Conservation (phyloP, 2,113 vertebrate genomes). For the Pseudopipra pipra region DNA sequence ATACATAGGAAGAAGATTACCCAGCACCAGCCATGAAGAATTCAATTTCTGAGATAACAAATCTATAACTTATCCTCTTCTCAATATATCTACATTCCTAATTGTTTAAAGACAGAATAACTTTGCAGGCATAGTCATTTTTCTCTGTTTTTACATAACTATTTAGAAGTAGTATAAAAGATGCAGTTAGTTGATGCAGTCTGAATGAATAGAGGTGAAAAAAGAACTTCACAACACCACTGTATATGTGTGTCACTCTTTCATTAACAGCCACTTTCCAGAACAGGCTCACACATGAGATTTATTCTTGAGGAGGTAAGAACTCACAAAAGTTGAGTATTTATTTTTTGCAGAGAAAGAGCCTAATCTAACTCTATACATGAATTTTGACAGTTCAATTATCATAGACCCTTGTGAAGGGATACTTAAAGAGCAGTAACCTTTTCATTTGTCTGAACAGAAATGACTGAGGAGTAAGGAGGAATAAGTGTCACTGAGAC, state of each 20-base stretch:
- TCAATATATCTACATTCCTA: neutral
- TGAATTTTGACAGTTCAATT: slow-evolving; percentile 47
- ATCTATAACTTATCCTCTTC: neutral
- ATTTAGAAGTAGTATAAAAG: neutral
- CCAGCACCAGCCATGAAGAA: neutral
- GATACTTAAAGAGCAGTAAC: slow-evolving; percentile 9
- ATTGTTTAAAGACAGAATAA: neutral
- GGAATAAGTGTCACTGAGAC: neutral
- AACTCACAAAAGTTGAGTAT: slow-evolving; percentile 12
- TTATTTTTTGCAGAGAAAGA: neutral
- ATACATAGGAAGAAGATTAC: neutral
- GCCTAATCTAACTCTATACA: slow-evolving; percentile 12
- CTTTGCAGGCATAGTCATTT: neutral
- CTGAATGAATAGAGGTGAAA: neutral
- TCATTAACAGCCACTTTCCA: neutral
- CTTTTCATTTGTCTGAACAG: slow-evolving; percentile 10
- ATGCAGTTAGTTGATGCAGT: neutral
- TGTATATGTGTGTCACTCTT: neutral
- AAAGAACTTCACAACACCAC: neutral
- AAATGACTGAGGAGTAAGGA: neutral
- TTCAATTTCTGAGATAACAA: neutral
- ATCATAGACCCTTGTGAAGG: neutral
- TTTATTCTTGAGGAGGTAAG: slow-evolving; percentile 5
- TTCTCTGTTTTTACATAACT: neutral
- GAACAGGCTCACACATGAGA: neutral